Evolutionary conservation across 2,888 invertebrate genomes (phyloP), one percentile per base, ranked within the genome.

Genomic region (Caradrina clavipalpis): DNA sequence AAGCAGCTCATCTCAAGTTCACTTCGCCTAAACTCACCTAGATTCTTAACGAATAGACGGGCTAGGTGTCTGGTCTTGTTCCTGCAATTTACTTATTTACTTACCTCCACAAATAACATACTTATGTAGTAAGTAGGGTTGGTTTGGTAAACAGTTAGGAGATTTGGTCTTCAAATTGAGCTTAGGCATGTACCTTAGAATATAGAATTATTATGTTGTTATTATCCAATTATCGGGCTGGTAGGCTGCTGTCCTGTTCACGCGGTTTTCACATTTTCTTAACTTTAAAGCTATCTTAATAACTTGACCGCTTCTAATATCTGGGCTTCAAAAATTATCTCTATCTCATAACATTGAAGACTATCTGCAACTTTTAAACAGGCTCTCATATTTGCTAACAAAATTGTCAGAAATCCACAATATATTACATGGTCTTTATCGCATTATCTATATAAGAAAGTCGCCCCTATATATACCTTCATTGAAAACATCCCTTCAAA

Each of bases 401-500:
- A 2, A 26, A 26, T 26, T 26, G 26, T 3, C 3, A 19, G 15
- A 19, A 47, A 26, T 2, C n/a, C 6, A 15, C 11, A 47, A 47
- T 47, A 17, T 17, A 17, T 17, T 15, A 49, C 26, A 19, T 26
- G 11, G 19, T n/a, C 15, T 6, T 35, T 73, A 19, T 53, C 13
- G 19, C 17, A 13, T 49, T 49, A n/a, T 42, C 13, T 49, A 71
- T 19, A 17, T 61, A 53, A 0, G n/a, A 70, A 26, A 47, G 3
- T 35, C 21, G 39, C 53, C 58, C 54, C 21, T 62, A 64, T 64
- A n/a, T 76, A 76, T 65, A 62, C 70, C 61, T 78, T 72, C 75
- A 72, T 81, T 73, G 62, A 67, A 73, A 66, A 69, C 78, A 66
- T 74, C 80, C 85, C 80, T 77, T 84, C 70, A 78, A 71, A 73